Conservation (phyloP, 2,797 vertebrate genomes). For the Valencia hispanica region DNA sequence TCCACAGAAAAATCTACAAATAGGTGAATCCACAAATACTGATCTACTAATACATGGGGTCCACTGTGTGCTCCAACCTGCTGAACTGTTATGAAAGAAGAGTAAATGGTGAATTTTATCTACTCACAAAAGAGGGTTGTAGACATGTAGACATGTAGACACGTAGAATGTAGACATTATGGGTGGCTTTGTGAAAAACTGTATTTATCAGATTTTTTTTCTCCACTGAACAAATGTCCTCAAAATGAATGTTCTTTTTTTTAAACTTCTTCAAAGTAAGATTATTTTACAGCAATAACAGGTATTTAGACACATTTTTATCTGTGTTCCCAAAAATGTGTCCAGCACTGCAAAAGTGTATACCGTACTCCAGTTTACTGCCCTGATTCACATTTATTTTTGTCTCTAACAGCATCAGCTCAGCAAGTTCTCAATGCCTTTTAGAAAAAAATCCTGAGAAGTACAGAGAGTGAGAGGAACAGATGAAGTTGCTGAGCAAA, state of each 20-base stretch:
- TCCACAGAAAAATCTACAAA: no score
- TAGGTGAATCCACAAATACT: no score
- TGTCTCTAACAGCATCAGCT: not conserved
- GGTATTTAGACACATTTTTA: not conserved
- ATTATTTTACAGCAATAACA: slow-evolving; percentile 2
- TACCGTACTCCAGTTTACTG: not conserved
- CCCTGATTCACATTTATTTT: not conserved
- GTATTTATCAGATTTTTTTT: no score
- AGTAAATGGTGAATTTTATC: not conserved
- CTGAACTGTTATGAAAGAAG: not conserved
- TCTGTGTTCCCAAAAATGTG: not conserved
- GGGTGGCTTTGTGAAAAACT: no score
- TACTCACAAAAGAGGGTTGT: not conserved
- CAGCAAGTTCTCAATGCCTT: slow-evolving; percentile 32
- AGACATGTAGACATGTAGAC: not conserved
- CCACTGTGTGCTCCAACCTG: not conserved
- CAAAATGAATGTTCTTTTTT: not conserved
- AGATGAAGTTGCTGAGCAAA: slow-evolving; percentile 89
- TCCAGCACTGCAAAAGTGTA: not conserved
- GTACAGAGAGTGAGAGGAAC: slow-evolving; percentile 47
- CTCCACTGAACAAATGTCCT: not conserved
- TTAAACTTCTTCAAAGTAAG: not conserved
- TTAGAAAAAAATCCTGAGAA: slow-evolving; percentile 40
- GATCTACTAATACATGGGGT: no score
- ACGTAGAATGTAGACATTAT: no score